phyloP scores from a whole-genome alignment of 2,888 invertebrate genomes.

The Ornithoptera alexandrae region DNA sequence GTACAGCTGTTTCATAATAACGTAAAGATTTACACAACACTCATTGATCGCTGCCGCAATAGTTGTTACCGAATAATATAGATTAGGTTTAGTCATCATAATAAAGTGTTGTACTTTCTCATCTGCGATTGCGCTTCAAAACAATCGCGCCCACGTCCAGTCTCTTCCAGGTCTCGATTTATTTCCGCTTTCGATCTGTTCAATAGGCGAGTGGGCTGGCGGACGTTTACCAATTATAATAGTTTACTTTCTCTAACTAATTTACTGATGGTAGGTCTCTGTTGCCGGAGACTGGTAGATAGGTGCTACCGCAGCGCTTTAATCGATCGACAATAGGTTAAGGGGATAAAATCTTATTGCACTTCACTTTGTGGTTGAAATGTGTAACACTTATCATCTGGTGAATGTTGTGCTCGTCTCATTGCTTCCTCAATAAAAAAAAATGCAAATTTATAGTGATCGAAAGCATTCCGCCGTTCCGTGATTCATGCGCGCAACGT shows the following conservation, averaged over 20 bases:
- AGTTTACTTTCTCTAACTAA: slow-evolving; percentile 71
- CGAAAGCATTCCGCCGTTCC: slow-evolving; percentile 43
- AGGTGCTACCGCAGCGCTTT: too few relatives aligned
- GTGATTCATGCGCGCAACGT: slow-evolving; percentile 47
- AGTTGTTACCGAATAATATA: slow-evolving; percentile 27
- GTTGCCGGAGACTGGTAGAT: too few relatives aligned
- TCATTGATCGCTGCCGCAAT: slow-evolving; percentile 12
- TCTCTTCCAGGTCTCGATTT: slow-evolving; percentile 50
- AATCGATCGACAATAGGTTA: too few relatives aligned
- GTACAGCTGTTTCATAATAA: slow-evolving; percentile 8
- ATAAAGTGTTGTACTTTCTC: slow-evolving; percentile 34
- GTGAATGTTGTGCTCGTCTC: too few relatives aligned
- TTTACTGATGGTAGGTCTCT: slow-evolving; percentile 25
- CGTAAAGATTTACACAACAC: slow-evolving; percentile 10
- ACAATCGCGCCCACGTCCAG: slow-evolving; percentile 56
- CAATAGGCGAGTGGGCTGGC: slow-evolving; percentile 61
- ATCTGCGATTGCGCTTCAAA: slow-evolving; percentile 35
- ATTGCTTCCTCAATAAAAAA: too few relatives aligned
- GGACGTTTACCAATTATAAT: slow-evolving; percentile 62
- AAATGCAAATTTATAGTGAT: slow-evolving; percentile 47
- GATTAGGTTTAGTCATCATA: slow-evolving; percentile 31
- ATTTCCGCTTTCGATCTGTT: slow-evolving; percentile 56
- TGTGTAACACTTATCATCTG: too few relatives aligned
- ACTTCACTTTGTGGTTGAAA: too few relatives aligned
- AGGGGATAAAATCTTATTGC: too few relatives aligned